Evolutionary conservation across 2,888 invertebrate species (phyloP), one percentile per base, ranked within the genome.

Genomic region (Erynnis tages): DNA sequence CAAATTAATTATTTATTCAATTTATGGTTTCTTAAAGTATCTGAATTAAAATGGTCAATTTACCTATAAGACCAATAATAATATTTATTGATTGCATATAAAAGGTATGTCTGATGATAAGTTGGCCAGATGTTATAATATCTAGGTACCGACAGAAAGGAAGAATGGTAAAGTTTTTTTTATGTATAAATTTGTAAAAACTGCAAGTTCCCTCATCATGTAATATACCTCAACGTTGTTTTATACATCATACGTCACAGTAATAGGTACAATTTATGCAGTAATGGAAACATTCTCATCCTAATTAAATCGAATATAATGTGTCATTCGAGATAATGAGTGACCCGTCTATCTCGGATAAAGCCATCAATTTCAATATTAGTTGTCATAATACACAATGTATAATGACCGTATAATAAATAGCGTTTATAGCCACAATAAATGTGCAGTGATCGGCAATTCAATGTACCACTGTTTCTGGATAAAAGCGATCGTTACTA

Each of bases 351-450:
- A 87, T 87, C 86, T 74, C 58, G 65, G 67, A 79, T 86, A 82
- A 76, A 82, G 86, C 79, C 83, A 84, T 87, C 77, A 80, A 79
- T 87, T 80, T 87, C 81, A 87, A 86, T 88, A 84, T 79, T 75
- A 70, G 70, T 71, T 71, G 73, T 75, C 76, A 73, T 82, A 77
- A 82, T 37, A 52, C 68, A 68, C 79, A 82, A 76, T 73, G 77
- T 81, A 73, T 69, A 71, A 66, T 61, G 65, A 58, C 58, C 53
- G 60, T 69, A 69, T 64, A 77, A 71, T 78, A 77, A 76, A 79
- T 72, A 69, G 64, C 67, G 62, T 77, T 79, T 79, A 79, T 78
- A 66, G 62, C 58, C 59, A 66, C 66, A 67, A 65, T 73, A 67
- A 70, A 67, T 66, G 61, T 68, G 71, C 73, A 71, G 58, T 61